Base-by-base conservation (phyloP, 1,140 invertebrate species). In the Philaenus spumarius region DNA sequence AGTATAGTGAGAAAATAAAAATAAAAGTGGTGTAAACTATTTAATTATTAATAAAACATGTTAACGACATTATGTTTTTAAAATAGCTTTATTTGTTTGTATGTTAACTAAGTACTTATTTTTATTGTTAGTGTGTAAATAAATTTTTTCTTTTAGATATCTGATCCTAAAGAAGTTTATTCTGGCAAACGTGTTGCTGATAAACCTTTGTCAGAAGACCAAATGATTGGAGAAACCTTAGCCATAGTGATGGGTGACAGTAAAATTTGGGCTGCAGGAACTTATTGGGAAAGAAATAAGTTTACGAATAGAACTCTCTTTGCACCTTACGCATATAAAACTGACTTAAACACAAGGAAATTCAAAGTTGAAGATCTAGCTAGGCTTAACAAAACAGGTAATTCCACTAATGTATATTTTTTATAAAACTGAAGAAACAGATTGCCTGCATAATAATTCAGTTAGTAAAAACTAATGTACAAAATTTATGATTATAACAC, bases 231-330 rank as follows among this genome's bases (percentile, higher is more conserved):
- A 0, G 93, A 97, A 72, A 95, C 93, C 0, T 70, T 98, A 15
- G 86, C 94, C 15, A 78, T 95, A 46, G 83, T 97, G 0, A 81
- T 97, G 66, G 93, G 92, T 19, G 90, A 98, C 72, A 86, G 87
- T 42, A 89, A 87, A 73, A 89, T 98, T 61, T 91, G 90, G 84
- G 89, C 89, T 6, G 90, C 92, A 58, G 93, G 93, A 23, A 91
- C 87, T 15, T 96, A 86, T 70, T 99, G 95, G 90, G 94, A 97
- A 68, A 80, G 90, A 42, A 95, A 97, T 70, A 96, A 97, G 74
- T 98, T 98, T 71, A 86, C 90, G 0, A 94, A 95, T 70, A 72
- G 90, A 66, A 91, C 93, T 30, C 81, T 86, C 57, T 99, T 99
- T 73, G 95, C 93, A 17, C 95, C 96, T 0, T 95, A 86, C 71